Evolutionary conservation across 1,140 invertebrate species (phyloP), one percentile per base, ranked within the genome.

Genomic region (Drosophila triauraria): DNA sequence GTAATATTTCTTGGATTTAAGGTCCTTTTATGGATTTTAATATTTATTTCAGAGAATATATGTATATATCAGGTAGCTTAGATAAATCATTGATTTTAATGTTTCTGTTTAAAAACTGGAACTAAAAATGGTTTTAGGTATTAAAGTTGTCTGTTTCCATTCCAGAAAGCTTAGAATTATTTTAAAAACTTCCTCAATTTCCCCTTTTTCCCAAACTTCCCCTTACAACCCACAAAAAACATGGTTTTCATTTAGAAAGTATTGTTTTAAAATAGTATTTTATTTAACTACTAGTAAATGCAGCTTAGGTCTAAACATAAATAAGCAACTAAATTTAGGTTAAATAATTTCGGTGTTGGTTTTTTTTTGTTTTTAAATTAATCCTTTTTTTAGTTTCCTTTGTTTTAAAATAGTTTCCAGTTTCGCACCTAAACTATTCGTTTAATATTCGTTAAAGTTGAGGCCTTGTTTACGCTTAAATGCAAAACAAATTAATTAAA

Each of bases 401-500:
- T 32, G n/a, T 32, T 78, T 67, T 59, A 44, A 62, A 61, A 59
- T 76, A 67, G 46, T 54, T 81, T 80, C 67, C 71, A 78, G 68
- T 82, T 54, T 72, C 64, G 74, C 65, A 81, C 74, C 72, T 76
- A 78, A 78, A 78, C 68, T 82, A 81, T 80, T 68, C 63, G 58
- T 61, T 78, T 75, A 64, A 57, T 67, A 56, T 67, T 76, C 57
- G 50, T 62, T 81, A 78, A 88, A 75, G 80, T 82, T 85, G 78
- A 90, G 85, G 84, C 84, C 90, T 81, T 79, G 68, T 80, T 83
- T 87, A 84, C 64, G 78, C 69, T 83, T 82, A 84, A 77, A 84
- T 88, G 80, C 83, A 91, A 90, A 91, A 91, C 90, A 91, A 91
- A 91, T 91, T 91, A 91, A 91, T 91, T 91, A 91, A 91, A 91